Evolutionary conservation across 2,113 vertebrate species (phyloP), one percentile per base, ranked within the genome.

Genomic region (Trematomus loennbergii): DNA sequence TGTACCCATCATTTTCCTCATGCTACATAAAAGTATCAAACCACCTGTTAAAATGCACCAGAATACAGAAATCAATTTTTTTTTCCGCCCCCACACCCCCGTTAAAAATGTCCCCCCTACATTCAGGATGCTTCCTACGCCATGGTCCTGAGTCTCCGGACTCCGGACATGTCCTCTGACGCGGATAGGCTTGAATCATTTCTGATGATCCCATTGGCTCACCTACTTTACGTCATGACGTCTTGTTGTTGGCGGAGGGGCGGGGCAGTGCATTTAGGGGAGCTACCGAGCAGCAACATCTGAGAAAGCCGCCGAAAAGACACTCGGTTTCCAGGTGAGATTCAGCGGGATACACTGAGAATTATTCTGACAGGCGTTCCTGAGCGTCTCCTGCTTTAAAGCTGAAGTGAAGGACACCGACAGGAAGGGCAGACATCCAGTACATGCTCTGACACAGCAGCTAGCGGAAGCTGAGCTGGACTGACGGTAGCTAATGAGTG

Each of bases 391-490:
- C 17, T 5, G 18, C 50, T 6, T 45, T 12, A 18, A 29, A 62
- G 3, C 10, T 22, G 13, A 79, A 74, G 17, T 4, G 12, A 58
- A 36, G 40, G 48, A 66, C 9, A 18, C 20, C 22, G 55, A 22
- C 29, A n/a, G 6, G 18, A 58, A 60, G 20, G 16, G 13, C 3
- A 12, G 22, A 52, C 52, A 66, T 61, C 8, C 17, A 55, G 36
- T 16, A 61, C 29, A 80, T 17, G 11, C 10, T 68, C 16, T 45
- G 22, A 49, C 15, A 59, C 13, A 40, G 22, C 65, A 46, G 82
- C 62, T 87, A 88, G 79, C 73, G 9, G 36, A 45, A 66, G 79
- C 81, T 72, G 58, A 49, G 36, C 12, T 18, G 52, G 29, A 52
- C 18, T 60, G 53, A 36, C 25, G 29, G 50, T 58, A 63, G 13